Conservation (phyloP, 1,140 invertebrate species). For the Acyrthosiphon pisum region DNA sequence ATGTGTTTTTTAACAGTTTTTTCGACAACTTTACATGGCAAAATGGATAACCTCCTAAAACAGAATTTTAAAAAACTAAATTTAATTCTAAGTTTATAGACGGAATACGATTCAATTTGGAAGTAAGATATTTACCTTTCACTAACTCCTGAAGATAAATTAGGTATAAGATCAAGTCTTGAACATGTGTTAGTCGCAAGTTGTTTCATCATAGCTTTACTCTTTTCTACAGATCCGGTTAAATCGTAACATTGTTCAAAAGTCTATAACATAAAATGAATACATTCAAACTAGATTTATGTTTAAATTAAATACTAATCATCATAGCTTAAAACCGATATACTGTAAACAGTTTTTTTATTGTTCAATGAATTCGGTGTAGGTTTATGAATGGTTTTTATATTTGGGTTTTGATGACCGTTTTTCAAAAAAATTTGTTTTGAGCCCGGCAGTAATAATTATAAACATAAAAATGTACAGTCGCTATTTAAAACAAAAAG, state of each 20-base stretch:
- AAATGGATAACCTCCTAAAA: not conserved
- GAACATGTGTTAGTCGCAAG: not conserved
- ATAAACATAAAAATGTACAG: not conserved
- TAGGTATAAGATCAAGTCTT: not conserved
- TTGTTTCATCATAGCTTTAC: not conserved
- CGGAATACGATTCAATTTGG: not conserved
- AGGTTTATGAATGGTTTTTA: no score
- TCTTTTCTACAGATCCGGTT: not conserved
- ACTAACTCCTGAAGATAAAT: not conserved
- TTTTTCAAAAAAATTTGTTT: not conserved
- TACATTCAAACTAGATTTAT: not conserved
- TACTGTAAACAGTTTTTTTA: no score
- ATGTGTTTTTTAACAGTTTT: not conserved
- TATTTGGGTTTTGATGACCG: not conserved
- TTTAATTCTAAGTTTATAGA: not conserved
- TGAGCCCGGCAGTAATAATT: not conserved
- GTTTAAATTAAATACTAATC: not conserved
- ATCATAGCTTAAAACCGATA: no score
- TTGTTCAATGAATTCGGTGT: no score
- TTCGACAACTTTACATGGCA: not conserved
- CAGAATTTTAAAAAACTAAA: not conserved
- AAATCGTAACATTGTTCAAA: not conserved
- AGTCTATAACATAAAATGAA: not conserved
- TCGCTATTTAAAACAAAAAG: no score
- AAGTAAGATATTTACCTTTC: not conserved